Base-by-base conservation (phyloP, 2,888 invertebrate genomes). In the Tetramorium bicarinatum region DNA sequence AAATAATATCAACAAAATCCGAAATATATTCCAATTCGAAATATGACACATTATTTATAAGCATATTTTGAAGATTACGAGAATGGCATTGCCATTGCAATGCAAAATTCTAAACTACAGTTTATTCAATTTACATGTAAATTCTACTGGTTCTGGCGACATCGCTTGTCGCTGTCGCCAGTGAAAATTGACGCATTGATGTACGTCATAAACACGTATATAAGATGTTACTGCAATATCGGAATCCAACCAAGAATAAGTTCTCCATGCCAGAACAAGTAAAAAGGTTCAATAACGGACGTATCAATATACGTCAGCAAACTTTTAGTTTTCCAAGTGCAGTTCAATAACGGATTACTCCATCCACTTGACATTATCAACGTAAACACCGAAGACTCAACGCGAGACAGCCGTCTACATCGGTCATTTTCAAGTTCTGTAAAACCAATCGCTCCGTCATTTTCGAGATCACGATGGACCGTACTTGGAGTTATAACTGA, bases 261-360 rank as follows among this genome's bases (percentile, higher is more conserved):
- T 77, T 66, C 66, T 52, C 9, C 15, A 74, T 44, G n/a, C 4
- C 8, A 41, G 21, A 77, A 41, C 76, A 66, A 66, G 54, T 41
- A 54, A 54, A 77, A 77, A 77, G 38, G 38, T 54, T 54, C 18
- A 56, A 29, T 66, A 66, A 44, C 44, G 66, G 47, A 67, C 54
- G n/a, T 64, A 76, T 66, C 76, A 54, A 66, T 66, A 77, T 44
- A 66, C 29, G 66, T 67, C 54, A 52, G 41, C 13, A 41, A 66
- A 76, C 52, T 66, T 76, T 66, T 13, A 76, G 52, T 66, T 66
- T 54, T 66, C 38, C 41, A 41, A 67, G 25, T 44, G n/a, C 54
- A 25, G 13, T 41, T 54, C 52, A 66, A 59, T 38, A 77, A 67
- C 21, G 62, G 64, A 64, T 77, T 66, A 34, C 25, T n/a, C 66